Conservation (phyloP, 1,140 invertebrate species). For the Drosophila equinoxialis region DNA sequence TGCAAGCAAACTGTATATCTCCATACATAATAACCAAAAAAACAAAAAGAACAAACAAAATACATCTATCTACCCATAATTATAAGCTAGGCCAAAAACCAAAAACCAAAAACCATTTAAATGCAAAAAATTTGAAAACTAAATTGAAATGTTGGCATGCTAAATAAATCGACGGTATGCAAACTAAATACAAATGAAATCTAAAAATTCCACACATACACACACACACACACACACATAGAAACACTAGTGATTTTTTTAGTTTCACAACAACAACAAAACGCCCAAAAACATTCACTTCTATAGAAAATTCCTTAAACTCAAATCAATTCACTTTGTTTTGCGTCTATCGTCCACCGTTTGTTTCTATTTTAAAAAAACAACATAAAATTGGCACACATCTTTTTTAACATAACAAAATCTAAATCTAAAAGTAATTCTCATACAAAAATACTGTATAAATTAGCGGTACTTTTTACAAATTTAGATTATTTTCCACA, state of each 20-base stretch:
- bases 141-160: conserved; percentile 53
- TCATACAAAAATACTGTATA: conserved; percentile 24
- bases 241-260: conserved; percentile 1
- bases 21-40: too few species aligned
- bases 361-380: neutral
- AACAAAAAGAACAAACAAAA: too few species aligned
- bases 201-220: conserved; percentile 8
- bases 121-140: conserved; percentile 10
- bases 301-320: conserved; percentile 20
- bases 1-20: conserved; percentile 4
- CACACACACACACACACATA: conserved; percentile 30
- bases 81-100: conserved; percentile 20
- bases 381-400: conserved; percentile 1
- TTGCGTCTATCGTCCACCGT: neutral
- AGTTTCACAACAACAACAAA: neutral
- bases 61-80: neutral
- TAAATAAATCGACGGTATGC: conserved; percentile 31
- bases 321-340: neutral
- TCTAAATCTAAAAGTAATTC: conserved; percentile 16
- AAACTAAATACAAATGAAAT: conserved; percentile 27
- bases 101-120: conserved; percentile 18
- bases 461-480: conserved; percentile 53
- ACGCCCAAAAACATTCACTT: neutral
- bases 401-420: neutral
- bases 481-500: conserved; percentile 60